These are phyloP conservation scores for Lepidurus apus DNA, from an alignment of 1,140 invertebrate genomes.

Conservation along the genomic window DNA sequence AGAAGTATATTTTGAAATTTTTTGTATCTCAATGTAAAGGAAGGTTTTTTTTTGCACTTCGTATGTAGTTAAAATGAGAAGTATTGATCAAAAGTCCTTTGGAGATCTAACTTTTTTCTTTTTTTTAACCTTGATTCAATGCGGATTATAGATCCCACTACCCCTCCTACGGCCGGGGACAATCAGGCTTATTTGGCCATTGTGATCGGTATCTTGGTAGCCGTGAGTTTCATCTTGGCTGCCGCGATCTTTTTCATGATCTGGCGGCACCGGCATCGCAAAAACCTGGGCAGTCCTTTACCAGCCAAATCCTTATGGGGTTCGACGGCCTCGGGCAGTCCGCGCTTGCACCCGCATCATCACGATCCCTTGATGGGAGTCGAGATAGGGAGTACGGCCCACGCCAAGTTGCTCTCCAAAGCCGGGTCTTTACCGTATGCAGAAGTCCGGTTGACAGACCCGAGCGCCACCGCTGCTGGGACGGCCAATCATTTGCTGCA, in stretches of 20 bases:
- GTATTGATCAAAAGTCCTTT: background rate
- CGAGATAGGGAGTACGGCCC: constrained; percentile 17
- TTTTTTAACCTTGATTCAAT: constrained; percentile 7
- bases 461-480: constrained; percentile 29
- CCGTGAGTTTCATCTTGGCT: constrained; percentile 65
- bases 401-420: background rate
- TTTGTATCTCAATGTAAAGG: too few species aligned
- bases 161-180: constrained; percentile 43
- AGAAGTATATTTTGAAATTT: background rate
- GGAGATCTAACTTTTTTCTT: background rate
- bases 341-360: constrained; percentile 12
- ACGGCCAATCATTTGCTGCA: constrained; percentile 29
- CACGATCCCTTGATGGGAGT: constrained; percentile 20
- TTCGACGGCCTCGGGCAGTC: constrained; percentile 38
- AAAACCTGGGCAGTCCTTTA: constrained; percentile 66
- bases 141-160: background rate
- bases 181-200: constrained; percentile 72
- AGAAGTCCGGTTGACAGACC: background rate
- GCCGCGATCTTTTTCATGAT: constrained; percentile 71
- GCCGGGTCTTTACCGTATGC: constrained; percentile 30
- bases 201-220: constrained; percentile 70
- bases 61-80: background rate
- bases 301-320: constrained; percentile 53
- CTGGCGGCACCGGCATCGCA: constrained; percentile 66
- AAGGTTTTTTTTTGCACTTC: too few species aligned